Percentiles rank a stretch among this genome's conserved stretches.
phyloP scores from a whole-genome alignment of 1,140 invertebrate genomes.

The Achatina immaculata region DNA sequence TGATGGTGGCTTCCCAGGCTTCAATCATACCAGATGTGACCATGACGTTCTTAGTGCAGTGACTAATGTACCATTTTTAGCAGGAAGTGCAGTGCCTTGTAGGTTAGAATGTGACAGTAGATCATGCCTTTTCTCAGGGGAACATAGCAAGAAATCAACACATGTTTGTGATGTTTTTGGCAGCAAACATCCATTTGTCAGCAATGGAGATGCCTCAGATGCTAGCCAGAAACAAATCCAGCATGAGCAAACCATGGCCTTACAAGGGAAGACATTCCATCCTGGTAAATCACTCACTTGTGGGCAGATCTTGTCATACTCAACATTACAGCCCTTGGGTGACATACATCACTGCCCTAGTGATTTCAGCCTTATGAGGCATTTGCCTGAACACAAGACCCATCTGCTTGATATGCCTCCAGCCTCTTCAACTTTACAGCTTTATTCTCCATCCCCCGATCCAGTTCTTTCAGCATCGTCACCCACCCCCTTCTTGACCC shows the following conservation, averaged over 20 bases:
- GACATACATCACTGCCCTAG: background rate
- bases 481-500: background rate
- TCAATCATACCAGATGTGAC: background rate
- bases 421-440: background rate
- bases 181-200: background rate
- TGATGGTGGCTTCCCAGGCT: background rate
- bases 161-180: background rate
- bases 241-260: background rate
- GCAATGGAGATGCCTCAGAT: background rate
- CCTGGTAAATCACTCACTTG: background rate
- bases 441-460: background rate
- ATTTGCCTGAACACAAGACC: slow-evolving; percentile 4
- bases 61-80: background rate
- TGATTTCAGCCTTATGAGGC: slow-evolving; percentile 2
- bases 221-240: background rate
- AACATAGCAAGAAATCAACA: background rate
- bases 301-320: slow-evolving; percentile 4
- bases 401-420: background rate
- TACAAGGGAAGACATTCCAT: background rate
- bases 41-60: background rate
- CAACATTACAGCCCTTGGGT: background rate
- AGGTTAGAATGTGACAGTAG: background rate
- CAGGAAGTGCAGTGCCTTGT: background rate
- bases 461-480: background rate
- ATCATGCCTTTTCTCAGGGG: background rate